These are phyloP conservation scores for Grammomys dolichurus DNA, from an alignment of 2,113 vertebrate species.

Conservation along the genomic window DNA sequence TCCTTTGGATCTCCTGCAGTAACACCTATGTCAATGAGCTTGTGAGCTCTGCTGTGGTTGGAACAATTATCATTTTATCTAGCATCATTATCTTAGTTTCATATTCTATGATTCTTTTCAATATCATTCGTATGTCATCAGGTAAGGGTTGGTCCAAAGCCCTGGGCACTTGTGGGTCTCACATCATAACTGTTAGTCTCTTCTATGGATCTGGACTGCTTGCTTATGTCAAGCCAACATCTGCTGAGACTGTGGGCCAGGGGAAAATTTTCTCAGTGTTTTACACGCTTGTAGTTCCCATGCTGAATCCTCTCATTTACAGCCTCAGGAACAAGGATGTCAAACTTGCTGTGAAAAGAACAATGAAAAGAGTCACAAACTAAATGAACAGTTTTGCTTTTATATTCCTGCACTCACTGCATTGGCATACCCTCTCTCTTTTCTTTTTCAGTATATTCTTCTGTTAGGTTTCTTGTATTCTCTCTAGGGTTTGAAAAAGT, in stretches of 20 bases:
- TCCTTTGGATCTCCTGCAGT: not conserved
- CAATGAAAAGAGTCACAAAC: not conserved
- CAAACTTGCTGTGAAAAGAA: conserved; percentile 52
- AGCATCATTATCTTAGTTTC: not conserved
- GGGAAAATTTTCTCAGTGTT: conserved; percentile 60
- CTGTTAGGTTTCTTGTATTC: not conserved
- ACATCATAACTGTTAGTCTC: conserved; percentile 54
- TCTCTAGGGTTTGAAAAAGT: not conserved
- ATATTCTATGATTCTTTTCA: not conserved
- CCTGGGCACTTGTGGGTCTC: not conserved
- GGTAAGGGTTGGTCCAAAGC: not conserved
- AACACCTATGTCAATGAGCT: not conserved
- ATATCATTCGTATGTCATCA: not conserved
- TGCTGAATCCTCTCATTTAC: conserved; percentile 71
- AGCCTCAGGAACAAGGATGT: conserved; percentile 75
- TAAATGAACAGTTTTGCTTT: not conserved
- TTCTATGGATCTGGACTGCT: conserved; percentile 60
- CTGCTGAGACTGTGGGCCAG: not conserved
- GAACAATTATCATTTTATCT: not conserved
- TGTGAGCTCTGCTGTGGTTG: not conserved
- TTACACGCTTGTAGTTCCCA: conserved; percentile 53
- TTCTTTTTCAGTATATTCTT: not conserved
- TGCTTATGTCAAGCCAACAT: conserved; percentile 34
- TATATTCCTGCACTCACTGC: not conserved
- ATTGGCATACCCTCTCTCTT: not conserved